These are phyloP conservation scores for Asarcornis scutulata DNA, from an alignment of 2,113 vertebrate genomes.

Conservation along the genomic window DNA sequence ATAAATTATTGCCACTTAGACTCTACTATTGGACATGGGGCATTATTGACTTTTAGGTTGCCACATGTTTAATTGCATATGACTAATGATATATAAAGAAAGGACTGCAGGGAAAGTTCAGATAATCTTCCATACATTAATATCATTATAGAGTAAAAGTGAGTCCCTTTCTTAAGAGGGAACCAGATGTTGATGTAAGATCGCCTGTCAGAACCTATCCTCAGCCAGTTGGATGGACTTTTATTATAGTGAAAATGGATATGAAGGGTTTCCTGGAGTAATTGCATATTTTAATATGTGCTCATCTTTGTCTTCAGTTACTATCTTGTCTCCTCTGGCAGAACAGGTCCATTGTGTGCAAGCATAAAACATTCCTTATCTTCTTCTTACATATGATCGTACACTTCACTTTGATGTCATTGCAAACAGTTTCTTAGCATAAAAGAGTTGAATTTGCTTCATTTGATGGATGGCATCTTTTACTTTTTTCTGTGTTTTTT, in stretches of 20 bases:
- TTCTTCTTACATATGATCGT: neutral
- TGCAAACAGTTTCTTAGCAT: neutral
- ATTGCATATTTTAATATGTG: neutral
- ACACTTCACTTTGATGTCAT: neutral
- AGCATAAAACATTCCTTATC: neutral
- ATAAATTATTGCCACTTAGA: neutral
- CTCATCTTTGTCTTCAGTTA: neutral
- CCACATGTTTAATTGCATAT: neutral
- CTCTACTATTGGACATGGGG: neutral
- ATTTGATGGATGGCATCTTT: neutral
- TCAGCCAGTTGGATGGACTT: neutral
- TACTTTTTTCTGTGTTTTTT: neutral
- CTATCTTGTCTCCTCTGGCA: neutral
- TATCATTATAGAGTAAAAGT: neutral
- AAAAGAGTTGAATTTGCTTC: neutral
- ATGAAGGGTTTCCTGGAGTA: neutral
- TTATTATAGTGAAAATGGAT: neutral
- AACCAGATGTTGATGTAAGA: neutral
- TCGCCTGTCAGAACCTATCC: neutral
- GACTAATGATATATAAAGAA: neutral
- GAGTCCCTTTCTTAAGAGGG: neutral
- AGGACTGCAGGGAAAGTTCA: neutral
- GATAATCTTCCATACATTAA: neutral
- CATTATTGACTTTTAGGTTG: neutral
- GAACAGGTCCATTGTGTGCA: neutral